Conservation (phyloP, 2,113 vertebrate genomes). For the Gila orcuttii region DNA sequence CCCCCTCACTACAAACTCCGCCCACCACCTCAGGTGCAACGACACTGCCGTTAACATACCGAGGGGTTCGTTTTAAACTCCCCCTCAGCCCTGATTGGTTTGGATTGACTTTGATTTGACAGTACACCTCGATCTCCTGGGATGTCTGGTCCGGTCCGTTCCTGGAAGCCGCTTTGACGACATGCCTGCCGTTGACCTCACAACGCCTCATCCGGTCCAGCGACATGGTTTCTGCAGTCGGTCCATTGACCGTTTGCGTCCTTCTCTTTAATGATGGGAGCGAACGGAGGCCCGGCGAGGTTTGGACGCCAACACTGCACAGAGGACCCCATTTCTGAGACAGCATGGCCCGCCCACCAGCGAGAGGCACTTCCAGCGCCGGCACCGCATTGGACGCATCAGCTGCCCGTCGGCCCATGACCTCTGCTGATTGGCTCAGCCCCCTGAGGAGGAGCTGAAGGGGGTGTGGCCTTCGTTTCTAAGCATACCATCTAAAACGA, state of each 20-base stretch:
- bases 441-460: conserved; percentile 75
- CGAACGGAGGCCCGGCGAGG: conserved; percentile 75
- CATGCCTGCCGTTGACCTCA: not conserved
- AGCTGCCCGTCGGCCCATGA: conserved; percentile 78
- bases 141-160: conserved; percentile 69
- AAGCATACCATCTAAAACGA: conserved; percentile 58
- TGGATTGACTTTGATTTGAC: conserved; percentile 72
- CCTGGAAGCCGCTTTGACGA: conserved; percentile 63
- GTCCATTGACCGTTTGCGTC: conserved; percentile 46
- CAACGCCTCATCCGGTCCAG: conserved; percentile 48
- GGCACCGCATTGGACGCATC: conserved; percentile 78
- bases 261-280: conserved; percentile 71
- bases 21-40: conserved; percentile 78
- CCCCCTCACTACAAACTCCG: conserved; percentile 73
- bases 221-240: conserved; percentile 59
- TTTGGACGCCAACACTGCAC: conserved; percentile 80
- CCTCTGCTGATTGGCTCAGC: conserved; percentile 71
- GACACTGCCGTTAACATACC: conserved; percentile 78
- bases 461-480: conserved; percentile 53
- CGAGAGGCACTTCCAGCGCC: conserved; percentile 75
- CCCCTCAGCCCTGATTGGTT: conserved; percentile 56
- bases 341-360: conserved; percentile 65
- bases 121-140: conserved; percentile 74
- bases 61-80: conserved; percentile 67
- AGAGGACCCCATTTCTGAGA: conserved; percentile 75